A percentile compares a stretch with the other conserved stretches of the same genome.
phyloP scores from a whole-genome alignment of 1,140 invertebrate species.

The Limonius californicus region DNA sequence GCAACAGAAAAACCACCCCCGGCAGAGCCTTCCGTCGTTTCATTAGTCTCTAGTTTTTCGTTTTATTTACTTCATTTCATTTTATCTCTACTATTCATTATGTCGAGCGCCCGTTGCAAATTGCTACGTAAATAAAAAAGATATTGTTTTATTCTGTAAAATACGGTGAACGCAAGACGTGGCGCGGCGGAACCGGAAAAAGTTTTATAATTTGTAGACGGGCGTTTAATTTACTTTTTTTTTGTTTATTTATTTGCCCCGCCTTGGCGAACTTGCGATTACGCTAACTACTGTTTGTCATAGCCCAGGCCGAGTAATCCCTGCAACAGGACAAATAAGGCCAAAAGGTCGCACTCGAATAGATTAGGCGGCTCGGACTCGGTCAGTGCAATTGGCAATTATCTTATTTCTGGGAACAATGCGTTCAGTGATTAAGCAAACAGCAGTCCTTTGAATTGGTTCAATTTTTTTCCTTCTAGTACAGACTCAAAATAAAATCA shows the following conservation, averaged over 20 bases:
- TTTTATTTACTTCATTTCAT: slow-evolving; percentile 20
- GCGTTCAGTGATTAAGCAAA: slow-evolving; percentile 19
- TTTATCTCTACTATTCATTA: slow-evolving; percentile 23
- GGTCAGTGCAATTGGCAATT: slow-evolving; percentile 24
- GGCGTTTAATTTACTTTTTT: background rate
- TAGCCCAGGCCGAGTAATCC: background rate
- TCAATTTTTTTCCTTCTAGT: background rate
- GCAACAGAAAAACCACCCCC: background rate
- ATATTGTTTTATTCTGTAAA: slow-evolving; percentile 22
- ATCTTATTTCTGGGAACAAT: slow-evolving; percentile 23
- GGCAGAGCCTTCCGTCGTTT: slow-evolving; percentile 16
- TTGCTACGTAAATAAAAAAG: slow-evolving; percentile 22
- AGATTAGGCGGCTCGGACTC: slow-evolving; percentile 9
- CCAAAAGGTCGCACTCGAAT: slow-evolving; percentile 18
- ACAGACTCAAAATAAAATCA: background rate
- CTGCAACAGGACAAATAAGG: slow-evolving; percentile 20
- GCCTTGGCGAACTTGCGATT: background rate
- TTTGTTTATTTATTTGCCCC: background rate
- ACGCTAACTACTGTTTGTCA: background rate
- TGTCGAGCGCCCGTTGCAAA: slow-evolving; percentile 18
- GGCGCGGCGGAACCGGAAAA: background rate
- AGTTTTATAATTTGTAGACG: background rate
- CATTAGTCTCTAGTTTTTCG: slow-evolving; percentile 22
- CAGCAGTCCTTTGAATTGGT: slow-evolving; percentile 20
- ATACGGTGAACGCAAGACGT: slow-evolving; percentile 9